These are phyloP conservation scores for Hypsibius dujardini DNA, from an alignment of 1,140 invertebrate species.

Conservation along the genomic window DNA sequence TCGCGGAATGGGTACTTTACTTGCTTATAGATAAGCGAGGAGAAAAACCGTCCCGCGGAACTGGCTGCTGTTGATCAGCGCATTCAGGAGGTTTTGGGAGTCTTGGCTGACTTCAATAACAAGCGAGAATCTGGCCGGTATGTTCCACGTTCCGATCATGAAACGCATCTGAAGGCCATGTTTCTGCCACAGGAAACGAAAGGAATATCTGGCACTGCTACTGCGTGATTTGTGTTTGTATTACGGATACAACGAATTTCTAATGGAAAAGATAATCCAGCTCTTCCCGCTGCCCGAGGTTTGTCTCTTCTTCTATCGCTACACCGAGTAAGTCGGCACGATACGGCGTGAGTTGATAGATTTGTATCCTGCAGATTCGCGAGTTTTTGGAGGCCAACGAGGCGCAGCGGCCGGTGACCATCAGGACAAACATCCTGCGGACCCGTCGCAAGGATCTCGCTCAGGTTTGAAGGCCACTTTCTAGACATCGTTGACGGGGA, in stretches of 20 bases:
- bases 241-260: slow-evolving; percentile 88
- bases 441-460: slow-evolving; percentile 78
- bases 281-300: slow-evolving; percentile 68
- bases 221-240: slow-evolving; percentile 73
- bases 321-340: too few relatives aligned
- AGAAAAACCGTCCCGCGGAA: slow-evolving; percentile 37
- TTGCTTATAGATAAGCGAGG: slow-evolving; percentile 9
- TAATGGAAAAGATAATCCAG: slow-evolving; percentile 84
- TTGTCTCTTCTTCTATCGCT: neutral
- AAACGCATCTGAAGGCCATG: slow-evolving; percentile 13
- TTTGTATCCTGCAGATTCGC: slow-evolving; percentile 40
- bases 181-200: slow-evolving; percentile 40
- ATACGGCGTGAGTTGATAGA: too few relatives aligned
- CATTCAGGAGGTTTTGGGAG: slow-evolving; percentile 68
- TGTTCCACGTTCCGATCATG: slow-evolving; percentile 18
- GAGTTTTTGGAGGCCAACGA: slow-evolving; percentile 96
- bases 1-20: neutral
- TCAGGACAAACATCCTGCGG: slow-evolving; percentile 87
- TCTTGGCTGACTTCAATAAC: slow-evolving; percentile 71
- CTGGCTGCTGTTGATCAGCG: slow-evolving; percentile 68
- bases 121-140: slow-evolving; percentile 50
- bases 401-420: slow-evolving; percentile 77
- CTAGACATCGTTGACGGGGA: neutral
- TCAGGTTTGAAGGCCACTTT: slow-evolving; percentile 39
- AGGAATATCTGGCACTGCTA: slow-evolving; percentile 63